Evolutionary conservation across 2,113 vertebrate genomes (phyloP).

Genomic region (Trematomus loennbergii): DNA sequence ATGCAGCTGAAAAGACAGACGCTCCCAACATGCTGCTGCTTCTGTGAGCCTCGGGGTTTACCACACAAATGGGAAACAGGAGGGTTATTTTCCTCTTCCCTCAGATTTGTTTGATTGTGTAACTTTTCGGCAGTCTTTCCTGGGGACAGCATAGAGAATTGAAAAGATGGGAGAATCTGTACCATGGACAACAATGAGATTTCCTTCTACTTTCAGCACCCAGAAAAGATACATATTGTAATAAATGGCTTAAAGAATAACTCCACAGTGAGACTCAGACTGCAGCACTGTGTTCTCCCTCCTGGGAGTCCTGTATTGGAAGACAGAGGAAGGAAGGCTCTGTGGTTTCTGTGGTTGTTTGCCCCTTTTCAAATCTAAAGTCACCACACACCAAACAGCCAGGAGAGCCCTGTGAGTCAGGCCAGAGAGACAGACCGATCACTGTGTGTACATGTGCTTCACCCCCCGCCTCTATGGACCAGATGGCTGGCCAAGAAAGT

Average conservation of each 20-base stretch:
- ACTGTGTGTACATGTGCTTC: conserved; percentile 9
- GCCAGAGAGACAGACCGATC: conserved; percentile 13
- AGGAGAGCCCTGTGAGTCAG: conserved; percentile 16
- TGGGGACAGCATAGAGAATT: not conserved
- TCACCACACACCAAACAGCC: conserved; percentile 12
- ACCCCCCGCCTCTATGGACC: conserved; percentile 1
- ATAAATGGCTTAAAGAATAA: not conserved
- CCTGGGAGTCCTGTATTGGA: not conserved
- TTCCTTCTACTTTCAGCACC: not conserved
- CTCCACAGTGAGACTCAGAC: not conserved
- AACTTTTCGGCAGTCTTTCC: not conserved
- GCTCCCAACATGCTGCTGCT: conserved; percentile 25
- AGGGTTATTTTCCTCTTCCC: not conserved
- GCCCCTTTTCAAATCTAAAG: conserved; percentile 54
- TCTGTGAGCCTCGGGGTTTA: conserved; percentile 18
- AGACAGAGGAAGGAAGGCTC: conserved; percentile 61
- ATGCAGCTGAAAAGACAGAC: conserved; percentile 16
- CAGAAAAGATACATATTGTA: not conserved
- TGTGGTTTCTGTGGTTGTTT: conserved; percentile 68
- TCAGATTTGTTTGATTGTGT: not conserved
- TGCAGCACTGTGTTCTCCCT: not conserved
- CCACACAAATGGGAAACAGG: not conserved
- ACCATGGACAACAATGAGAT: no score
- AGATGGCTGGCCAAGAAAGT: conserved; percentile 20
- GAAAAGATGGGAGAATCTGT: not conserved